These are phyloP conservation scores for Aleiodes testaceus DNA, from an alignment of 2,888 invertebrate genomes.

Conservation along the genomic window DNA sequence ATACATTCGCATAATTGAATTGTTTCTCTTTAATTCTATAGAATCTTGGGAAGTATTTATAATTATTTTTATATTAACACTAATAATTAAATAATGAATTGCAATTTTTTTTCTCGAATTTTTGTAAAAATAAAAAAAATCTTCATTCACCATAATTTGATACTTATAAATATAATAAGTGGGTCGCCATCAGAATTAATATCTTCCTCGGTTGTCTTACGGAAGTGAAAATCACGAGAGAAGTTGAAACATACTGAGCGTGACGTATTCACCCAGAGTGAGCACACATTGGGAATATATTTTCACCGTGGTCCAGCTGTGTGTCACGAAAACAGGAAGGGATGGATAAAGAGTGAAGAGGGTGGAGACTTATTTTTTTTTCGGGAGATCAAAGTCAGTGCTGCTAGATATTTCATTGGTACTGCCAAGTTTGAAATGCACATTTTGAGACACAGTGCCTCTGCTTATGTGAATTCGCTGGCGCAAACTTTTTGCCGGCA, in stretches of 20 bases:
- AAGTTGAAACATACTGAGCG: constrained; percentile 28
- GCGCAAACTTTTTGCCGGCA: constrained; percentile 38
- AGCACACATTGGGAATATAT: constrained; percentile 16
- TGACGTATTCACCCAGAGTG: constrained; percentile 5
- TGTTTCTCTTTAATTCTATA: too few relatives aligned
- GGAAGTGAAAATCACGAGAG: constrained; percentile 13
- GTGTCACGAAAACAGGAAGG: constrained; percentile 21
- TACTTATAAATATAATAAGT: constrained; percentile 22
- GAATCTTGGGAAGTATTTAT: not conserved
- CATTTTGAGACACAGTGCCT: constrained; percentile 46
- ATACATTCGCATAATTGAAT: not conserved
- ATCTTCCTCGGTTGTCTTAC: constrained; percentile 8
- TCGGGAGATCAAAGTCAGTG: constrained; percentile 60
- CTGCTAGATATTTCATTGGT: constrained; percentile 62
- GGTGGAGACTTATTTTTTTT: not conserved
- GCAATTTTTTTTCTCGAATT: too few relatives aligned
- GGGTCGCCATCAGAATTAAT: constrained; percentile 19
- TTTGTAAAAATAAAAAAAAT: too few relatives aligned
- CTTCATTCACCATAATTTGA: not conserved
- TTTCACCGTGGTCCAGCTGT: constrained; percentile 31
- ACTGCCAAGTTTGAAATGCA: constrained; percentile 35
- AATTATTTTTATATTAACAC: too few relatives aligned
- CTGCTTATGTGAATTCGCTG: constrained; percentile 59
- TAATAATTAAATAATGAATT: too few relatives aligned
- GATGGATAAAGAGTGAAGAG: not conserved